These are phyloP conservation scores for Penaeus indicus DNA, from an alignment of 1,140 invertebrate species.

Conservation along the genomic window DNA sequence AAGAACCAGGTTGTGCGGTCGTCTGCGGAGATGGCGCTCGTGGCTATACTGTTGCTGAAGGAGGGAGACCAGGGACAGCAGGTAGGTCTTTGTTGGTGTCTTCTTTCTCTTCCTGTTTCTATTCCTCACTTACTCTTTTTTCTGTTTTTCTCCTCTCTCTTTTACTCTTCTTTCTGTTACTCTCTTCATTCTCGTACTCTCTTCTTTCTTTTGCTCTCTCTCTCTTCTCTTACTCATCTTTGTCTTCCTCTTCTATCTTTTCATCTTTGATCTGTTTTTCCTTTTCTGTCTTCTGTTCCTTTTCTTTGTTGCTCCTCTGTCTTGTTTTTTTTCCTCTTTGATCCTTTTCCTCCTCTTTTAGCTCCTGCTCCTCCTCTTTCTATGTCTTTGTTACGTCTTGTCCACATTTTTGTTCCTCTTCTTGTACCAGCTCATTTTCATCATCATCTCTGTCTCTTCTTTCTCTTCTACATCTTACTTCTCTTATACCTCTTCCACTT, in stretches of 20 bases:
- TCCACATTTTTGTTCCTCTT: too few species aligned
- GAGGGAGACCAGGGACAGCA: slow-evolving; percentile 85
- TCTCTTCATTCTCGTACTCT: background rate
- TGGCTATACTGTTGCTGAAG: slow-evolving; percentile 85
- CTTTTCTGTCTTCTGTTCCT: too few species aligned
- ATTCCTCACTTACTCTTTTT: slow-evolving; percentile 21
- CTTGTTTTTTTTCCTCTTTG: too few species aligned
- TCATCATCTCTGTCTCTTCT: too few species aligned
- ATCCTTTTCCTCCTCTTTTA: too few species aligned
- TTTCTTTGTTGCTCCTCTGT: too few species aligned
- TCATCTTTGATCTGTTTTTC: background rate
- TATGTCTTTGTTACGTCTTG: too few species aligned
- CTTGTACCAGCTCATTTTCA: too few species aligned
- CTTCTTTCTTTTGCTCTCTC: slow-evolving; percentile 27
- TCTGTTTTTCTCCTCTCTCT: background rate
- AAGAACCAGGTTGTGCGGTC: slow-evolving; percentile 95
- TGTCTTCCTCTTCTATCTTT: background rate
- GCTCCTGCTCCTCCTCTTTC: too few species aligned
- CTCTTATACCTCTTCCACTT: too few species aligned
- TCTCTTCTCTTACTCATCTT: slow-evolving; percentile 40
- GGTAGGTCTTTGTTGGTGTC: slow-evolving; percentile 49
- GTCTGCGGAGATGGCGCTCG: slow-evolving; percentile 91
- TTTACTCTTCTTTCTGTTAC: slow-evolving; percentile 27
- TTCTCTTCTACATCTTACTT: too few species aligned
- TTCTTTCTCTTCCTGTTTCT: slow-evolving; percentile 33